These are phyloP conservation scores for Mus pahari DNA, from an alignment of 2,113 vertebrate genomes.

Conservation along the genomic window DNA sequence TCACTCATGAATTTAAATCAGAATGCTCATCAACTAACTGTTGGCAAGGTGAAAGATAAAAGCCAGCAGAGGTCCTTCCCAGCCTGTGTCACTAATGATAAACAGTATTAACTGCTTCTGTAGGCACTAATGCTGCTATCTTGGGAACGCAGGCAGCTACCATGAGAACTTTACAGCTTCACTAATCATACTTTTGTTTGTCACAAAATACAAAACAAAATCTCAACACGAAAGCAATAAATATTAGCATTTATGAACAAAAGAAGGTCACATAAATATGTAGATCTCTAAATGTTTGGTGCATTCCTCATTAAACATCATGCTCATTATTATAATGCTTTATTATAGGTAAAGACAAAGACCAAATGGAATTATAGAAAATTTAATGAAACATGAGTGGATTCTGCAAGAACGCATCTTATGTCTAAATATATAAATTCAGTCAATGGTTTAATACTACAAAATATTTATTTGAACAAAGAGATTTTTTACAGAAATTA, in stretches of 20 bases:
- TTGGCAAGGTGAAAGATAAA: conserved; percentile 89
- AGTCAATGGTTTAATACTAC: conserved; percentile 24
- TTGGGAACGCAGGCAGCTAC: conserved; percentile 88
- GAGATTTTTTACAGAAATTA: conserved; percentile 7
- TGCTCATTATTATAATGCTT: conserved; percentile 81
- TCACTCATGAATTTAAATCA: conserved; percentile 88
- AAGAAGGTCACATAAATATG: conserved; percentile 89
- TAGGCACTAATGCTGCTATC: conserved; percentile 90
- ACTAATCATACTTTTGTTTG: conserved; percentile 89
- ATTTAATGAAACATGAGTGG: conserved; percentile 59
- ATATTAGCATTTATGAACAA: conserved; percentile 88
- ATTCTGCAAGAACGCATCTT: conserved; percentile 62
- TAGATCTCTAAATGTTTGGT: conserved; percentile 86
- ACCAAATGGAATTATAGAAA: conserved; percentile 64
- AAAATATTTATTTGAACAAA: conserved; percentile 27
- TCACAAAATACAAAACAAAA: conserved; percentile 88
- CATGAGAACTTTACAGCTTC: conserved; percentile 87
- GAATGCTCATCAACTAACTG: conserved; percentile 87
- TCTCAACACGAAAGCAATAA: conserved; percentile 87
- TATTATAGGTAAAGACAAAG: conserved; percentile 63
- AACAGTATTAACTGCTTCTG: conserved; percentile 89
- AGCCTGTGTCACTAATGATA: conserved; percentile 90
- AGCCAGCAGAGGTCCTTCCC: conserved; percentile 87
- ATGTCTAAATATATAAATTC: conserved; percentile 66
- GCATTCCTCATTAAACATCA: conserved; percentile 86